Base-by-base conservation (phyloP, 2,888 invertebrate genomes). In the Apodemia zela region DNA sequence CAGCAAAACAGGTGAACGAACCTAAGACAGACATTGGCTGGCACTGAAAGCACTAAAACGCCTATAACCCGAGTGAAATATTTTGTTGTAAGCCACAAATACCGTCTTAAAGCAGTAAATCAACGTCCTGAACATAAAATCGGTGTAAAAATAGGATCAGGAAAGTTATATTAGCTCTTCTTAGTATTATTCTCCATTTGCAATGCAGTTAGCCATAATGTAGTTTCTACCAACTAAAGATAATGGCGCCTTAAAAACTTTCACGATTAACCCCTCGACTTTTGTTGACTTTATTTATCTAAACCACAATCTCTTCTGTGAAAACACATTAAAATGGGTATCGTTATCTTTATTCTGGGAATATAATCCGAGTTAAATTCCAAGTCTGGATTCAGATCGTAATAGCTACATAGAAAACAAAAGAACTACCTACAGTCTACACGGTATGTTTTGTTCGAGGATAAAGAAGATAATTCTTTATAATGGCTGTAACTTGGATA, bases 301-400 rank as follows among this genome's bases (percentile, higher is more conserved):
- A 69, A 73, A 69, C 79, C 80, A 82, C 85, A 84, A 89, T 89
- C 87, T 84, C 80, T 89, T 87, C 85, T 81, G 78, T 82, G 85
- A 83, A 89, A 83, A 82, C 76, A 76, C 78, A 62, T 47, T 82
- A 76, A 73, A 80, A 80, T 79, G 73, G 69, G 66, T 74, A 72
- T 73, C 73, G 75, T 83, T 85, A 84, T 84, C 83, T 81, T 74
- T 65, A 72, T 87, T 86, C 86, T 68, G 64, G 76, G 87, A 87
- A 75, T 71, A 33, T 47, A 47, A 47, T 35, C 45, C 59, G 62
- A 54, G 54, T 25, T 54, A 25, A 25, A 54, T 54, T 54, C 54
- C 25, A 13, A 54, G 13, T 15, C 25, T 21, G 54, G 15, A 25
- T 54, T 54, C 54, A 54, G 25, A 18, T 54, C 18, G 25, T 54